A percentile compares a stretch with the other conserved stretches of the same genome.
These are phyloP conservation scores for Chrysolina haemoptera DNA, from an alignment of 2,888 invertebrate species.

Conservation along the genomic window DNA sequence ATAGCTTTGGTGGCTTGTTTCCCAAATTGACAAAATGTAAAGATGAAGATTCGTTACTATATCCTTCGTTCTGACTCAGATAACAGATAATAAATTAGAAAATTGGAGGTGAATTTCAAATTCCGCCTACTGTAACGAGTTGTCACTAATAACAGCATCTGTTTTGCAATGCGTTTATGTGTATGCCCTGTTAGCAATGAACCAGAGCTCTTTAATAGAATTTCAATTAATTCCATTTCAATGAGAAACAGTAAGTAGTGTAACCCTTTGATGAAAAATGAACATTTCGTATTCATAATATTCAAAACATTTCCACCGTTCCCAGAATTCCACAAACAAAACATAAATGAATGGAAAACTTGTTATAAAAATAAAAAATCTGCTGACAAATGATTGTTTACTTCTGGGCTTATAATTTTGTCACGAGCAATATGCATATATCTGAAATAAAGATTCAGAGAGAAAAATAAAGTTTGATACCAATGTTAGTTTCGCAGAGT, in stretches of 20 bases:
- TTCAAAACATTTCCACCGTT: neutral
- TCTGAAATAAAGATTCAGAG: neutral
- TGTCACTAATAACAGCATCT: too few species aligned
- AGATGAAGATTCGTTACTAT: too few species aligned
- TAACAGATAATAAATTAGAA: too few species aligned
- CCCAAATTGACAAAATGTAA: too few species aligned
- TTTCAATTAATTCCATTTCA: neutral
- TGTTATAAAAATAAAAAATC: neutral
- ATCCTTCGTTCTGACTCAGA: too few species aligned
- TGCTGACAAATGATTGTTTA: neutral
- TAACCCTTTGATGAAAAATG: neutral
- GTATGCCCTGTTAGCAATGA: too few species aligned
- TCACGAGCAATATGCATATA: neutral
- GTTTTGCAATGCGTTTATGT: too few species aligned
- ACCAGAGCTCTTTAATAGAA: neutral
- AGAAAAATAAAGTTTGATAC: neutral
- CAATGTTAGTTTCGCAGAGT: neutral
- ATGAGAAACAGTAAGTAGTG: neutral
- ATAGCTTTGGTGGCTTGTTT: too few species aligned
- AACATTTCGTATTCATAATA: neutral
- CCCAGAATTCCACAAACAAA: neutral
- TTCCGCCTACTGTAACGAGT: too few species aligned
- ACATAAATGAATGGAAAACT: neutral
- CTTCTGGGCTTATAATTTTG: constrained; percentile 3
- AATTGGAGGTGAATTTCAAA: too few species aligned